Percentiles rank a stretch among this genome's conserved stretches.
phyloP scores from a whole-genome alignment of 2,888 invertebrate species.

The Tetropium fuscum region DNA sequence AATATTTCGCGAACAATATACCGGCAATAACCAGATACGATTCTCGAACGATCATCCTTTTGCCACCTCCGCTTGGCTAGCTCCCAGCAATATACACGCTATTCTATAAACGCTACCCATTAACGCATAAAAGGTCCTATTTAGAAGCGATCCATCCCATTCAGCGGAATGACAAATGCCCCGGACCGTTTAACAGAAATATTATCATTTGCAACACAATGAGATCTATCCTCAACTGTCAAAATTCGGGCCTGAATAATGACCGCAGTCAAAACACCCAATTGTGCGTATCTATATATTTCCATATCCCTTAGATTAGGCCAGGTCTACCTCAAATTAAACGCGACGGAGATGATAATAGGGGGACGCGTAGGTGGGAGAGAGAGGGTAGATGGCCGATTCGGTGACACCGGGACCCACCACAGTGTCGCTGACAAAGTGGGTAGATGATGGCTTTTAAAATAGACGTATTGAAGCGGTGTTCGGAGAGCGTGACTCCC shows the following conservation, averaged over 20 bases:
- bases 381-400: conserved; percentile 52
- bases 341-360: conserved; percentile 15
- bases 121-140: conserved; percentile 14
- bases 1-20: no score
- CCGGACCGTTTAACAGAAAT: conserved; percentile 9
- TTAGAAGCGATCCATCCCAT: conserved; percentile 7
- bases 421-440: conserved; percentile 65
- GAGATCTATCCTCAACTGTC: conserved; percentile 57
- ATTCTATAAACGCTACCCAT: conserved; percentile 11
- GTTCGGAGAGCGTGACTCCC: conserved; percentile 50
- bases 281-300: conserved; percentile 56
- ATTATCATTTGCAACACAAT: conserved; percentile 43
- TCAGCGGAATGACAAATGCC: conserved; percentile 23
- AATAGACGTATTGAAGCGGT: conserved; percentile 52
- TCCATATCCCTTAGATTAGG: conserved; percentile 39
- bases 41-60: no score
- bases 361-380: conserved; percentile 43
- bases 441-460: conserved; percentile 63
- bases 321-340: conserved; percentile 44
- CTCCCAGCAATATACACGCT: conserved; percentile 1
- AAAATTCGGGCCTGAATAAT: conserved; percentile 57
- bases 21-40: no score
- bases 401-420: no score
- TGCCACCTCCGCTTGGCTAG: conserved; percentile 4
- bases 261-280: conserved; percentile 60